phyloP scores from a whole-genome alignment of 2,888 invertebrate species.

The Agrotis segetum region DNA sequence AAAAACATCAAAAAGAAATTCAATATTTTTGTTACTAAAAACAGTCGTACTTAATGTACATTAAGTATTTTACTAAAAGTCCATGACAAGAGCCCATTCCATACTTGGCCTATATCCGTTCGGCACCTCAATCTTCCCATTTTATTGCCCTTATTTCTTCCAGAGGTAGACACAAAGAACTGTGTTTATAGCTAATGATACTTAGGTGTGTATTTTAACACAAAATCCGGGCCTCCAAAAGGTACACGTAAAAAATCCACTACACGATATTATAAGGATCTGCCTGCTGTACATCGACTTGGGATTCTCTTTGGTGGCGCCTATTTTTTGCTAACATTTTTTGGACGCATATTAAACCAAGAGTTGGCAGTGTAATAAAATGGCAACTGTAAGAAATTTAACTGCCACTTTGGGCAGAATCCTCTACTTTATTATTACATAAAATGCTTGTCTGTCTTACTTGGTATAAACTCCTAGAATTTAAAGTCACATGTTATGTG shows the following conservation, averaged over 20 bases:
- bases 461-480: constrained; percentile 36
- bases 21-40: too few species aligned
- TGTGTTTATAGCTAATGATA: constrained; percentile 90
- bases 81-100: constrained; percentile 70
- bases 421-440: constrained; percentile 75
- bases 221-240: constrained; percentile 85
- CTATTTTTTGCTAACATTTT: constrained; percentile 89
- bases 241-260: constrained; percentile 85
- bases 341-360: constrained; percentile 84
- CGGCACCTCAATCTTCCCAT: constrained; percentile 80
- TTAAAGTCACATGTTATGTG: neutral
- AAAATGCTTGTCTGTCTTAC: constrained; percentile 65
- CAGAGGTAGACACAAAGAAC: constrained; percentile 88
- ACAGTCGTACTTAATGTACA: too few species aligned
- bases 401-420: constrained; percentile 83
- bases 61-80: too few species aligned
- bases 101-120: constrained; percentile 75
- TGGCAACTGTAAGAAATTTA: constrained; percentile 87
- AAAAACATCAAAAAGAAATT: too few species aligned
- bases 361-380: constrained; percentile 87
- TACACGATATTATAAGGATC: constrained; percentile 85
- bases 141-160: constrained; percentile 89
- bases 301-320: constrained; percentile 86
- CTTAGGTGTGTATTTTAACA: constrained; percentile 91
- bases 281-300: constrained; percentile 77